phyloP scores from a whole-genome alignment of 2,888 invertebrate genomes.

The Hypselothyrea guttata region DNA sequence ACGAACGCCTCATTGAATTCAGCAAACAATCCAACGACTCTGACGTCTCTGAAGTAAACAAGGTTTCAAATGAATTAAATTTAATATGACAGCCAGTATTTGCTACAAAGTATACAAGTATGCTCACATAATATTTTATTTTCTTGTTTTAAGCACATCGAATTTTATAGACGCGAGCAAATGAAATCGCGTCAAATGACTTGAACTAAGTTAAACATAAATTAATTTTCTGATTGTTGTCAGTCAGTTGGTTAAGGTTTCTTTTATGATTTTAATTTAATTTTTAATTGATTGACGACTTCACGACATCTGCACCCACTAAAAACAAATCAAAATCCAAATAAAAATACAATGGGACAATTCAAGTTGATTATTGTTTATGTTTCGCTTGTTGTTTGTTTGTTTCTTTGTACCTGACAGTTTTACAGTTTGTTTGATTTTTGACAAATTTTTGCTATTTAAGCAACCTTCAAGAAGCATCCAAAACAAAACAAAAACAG shows the following conservation, averaged over 20 bases:
- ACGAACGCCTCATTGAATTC: constrained; percentile 17
- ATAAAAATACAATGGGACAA: constrained; percentile 57
- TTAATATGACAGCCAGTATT: no score
- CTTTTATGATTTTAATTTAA: constrained; percentile 38
- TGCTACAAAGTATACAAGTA: no score
- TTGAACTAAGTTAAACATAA: constrained; percentile 57
- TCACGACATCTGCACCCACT: constrained; percentile 73
- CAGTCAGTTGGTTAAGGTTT: constrained; percentile 10
- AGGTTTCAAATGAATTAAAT: no score
- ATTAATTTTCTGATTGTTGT: constrained; percentile 59
- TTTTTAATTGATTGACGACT: constrained; percentile 72
- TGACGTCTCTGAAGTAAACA: background rate
- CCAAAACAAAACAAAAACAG: constrained; percentile 10
- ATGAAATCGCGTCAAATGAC: no score
- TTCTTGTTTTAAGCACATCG: background rate
- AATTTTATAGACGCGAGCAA: no score
- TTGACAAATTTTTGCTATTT: constrained; percentile 53
- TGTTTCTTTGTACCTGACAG: constrained; percentile 34
- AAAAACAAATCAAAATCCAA: constrained; percentile 22
- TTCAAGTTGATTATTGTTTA: constrained; percentile 39
- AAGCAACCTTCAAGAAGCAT: constrained; percentile 55
- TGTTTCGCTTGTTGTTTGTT: constrained; percentile 13
- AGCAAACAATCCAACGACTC: constrained; percentile 17
- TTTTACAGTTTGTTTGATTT: constrained; percentile 47
- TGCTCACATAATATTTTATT: no score